Evolutionary conservation across 2,797 vertebrate species (phyloP).

Genomic region (Myotis daubentonii): DNA sequence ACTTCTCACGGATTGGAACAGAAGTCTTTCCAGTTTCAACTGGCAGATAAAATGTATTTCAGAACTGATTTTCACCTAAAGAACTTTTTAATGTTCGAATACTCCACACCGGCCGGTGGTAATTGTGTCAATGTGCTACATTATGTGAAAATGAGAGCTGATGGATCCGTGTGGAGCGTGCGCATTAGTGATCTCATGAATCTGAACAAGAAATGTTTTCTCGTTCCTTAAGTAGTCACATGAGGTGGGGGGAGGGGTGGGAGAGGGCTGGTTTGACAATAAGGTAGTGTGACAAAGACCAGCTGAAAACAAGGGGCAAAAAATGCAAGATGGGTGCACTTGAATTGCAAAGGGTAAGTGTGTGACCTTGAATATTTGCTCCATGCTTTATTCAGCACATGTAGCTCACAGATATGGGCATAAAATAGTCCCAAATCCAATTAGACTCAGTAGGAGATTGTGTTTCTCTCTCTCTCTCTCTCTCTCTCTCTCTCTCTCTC

Average conservation of each 20-base stretch:
- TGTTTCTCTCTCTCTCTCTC: background rate
- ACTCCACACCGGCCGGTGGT: background rate
- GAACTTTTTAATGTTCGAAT: background rate
- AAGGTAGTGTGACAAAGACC: background rate
- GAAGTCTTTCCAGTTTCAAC: slow-evolving; percentile 10
- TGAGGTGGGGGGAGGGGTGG: background rate
- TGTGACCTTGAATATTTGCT: background rate
- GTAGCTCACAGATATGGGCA: background rate
- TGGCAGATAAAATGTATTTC: slow-evolving; percentile 3
- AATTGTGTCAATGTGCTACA: background rate
- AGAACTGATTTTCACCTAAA: background rate
- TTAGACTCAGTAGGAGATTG: background rate
- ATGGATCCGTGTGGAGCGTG: background rate
- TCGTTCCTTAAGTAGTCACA: background rate
- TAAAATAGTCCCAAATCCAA: background rate
- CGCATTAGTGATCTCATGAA: background rate
- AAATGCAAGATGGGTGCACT: background rate
- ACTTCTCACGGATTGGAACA: background rate
- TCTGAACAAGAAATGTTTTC: background rate
- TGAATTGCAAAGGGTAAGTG: background rate
- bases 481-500: background rate
- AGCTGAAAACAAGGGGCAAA: background rate
- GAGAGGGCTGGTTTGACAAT: background rate
- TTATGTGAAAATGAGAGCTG: background rate
- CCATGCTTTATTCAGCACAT: background rate